Evolutionary conservation across 1,140 invertebrate genomes (phyloP), one percentile per base, ranked within the genome.

Genomic region (Dendrolimus punctatus): DNA sequence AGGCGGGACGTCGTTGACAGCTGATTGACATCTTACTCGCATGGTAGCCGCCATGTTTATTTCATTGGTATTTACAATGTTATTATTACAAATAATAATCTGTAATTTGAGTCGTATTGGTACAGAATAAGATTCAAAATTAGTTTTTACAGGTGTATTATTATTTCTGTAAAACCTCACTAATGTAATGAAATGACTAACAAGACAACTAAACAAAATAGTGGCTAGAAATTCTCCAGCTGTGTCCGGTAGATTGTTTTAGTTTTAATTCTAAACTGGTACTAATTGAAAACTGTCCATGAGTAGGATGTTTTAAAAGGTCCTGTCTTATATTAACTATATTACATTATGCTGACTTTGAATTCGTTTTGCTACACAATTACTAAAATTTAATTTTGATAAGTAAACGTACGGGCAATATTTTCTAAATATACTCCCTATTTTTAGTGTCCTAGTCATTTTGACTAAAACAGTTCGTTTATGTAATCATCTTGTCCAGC

Each of bases 1-100:
- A 69, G 71, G 64, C 76, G 73, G 72, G 77, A 83, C 77, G 70
- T 76, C 69, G 80, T 60, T 82, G 82, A 85, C 82, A 82, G 75
- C 66, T 85, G 82, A 85, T 85, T 85, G 82, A 85, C 82, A 69
- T 82, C 82, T 85, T 73, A 85, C 80, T 85, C 75, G 71, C 53
- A 62, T 71, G 62, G 67, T 63, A 66, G 67, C 71, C 59, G 67
- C 73, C 76, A 78, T 78, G 70, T 85, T 81, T 83, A 83, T 80
- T 73, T 75, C 73, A 78, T 80, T 79, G 69, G 70, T 59, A 61
- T 66, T 53, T 43, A 68, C 75, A 49, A 81, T 71, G 42, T 61
- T 64, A 64, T 45, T 8, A 42, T 43, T 40, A 50, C 40, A 10
- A 2, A 41, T 40, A 3, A 5, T 7, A 50, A 40, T 10, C 6